Base-by-base conservation (phyloP, 2,797 vertebrate genomes). In the Otolemur crassicaudatus region DNA sequence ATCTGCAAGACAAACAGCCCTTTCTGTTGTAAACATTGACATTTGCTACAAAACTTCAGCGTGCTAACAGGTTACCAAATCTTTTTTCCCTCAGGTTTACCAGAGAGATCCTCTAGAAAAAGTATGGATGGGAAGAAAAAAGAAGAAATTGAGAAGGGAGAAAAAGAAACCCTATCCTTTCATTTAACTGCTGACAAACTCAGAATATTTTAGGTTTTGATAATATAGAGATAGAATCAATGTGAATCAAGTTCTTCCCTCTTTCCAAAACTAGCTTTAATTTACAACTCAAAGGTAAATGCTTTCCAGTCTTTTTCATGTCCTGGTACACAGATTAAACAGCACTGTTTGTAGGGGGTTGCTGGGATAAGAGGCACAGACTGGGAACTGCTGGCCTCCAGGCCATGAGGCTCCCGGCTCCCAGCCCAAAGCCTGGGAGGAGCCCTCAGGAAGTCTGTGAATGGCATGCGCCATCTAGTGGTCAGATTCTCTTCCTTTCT, bases 401-500 rank as follows among this genome's bases (percentile, higher is more conserved):
- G 6, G 31, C 1, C 16, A 22, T 27, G 25, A 34, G 5, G 3
- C 4, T 8, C 2, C 2, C 4, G 31, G 69, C 22, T 14, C 1
- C 23, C 56, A 31, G 25, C 10, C 4, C n/a, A 19, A 14, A 40
- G 63, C 56, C 29, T 13, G 3, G 3, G 0, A 1, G 2, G 0
- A 1, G 4, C 2, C 1, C 20, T 23, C 8, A 40, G n/a, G 27
- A 8, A 25, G 17, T 12, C 85, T 10, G 76, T 65, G 91, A 29
- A 0, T 19, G 10, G 17, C 13, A 1, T 27, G 63, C 80, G 4
- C 93, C 87, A 87, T 34, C 89, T 77, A 63, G 82, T 23, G 90
- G 87, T 29, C 83, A 76, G 16, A 80, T 12, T 65, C n/a, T 0
- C n/a, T 53, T 3, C 56, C 17, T 16, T 61, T 22, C 11, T 11